These are phyloP conservation scores for Halictus rubicundus DNA, from an alignment of 1,140 invertebrate genomes.

Conservation along the genomic window DNA sequence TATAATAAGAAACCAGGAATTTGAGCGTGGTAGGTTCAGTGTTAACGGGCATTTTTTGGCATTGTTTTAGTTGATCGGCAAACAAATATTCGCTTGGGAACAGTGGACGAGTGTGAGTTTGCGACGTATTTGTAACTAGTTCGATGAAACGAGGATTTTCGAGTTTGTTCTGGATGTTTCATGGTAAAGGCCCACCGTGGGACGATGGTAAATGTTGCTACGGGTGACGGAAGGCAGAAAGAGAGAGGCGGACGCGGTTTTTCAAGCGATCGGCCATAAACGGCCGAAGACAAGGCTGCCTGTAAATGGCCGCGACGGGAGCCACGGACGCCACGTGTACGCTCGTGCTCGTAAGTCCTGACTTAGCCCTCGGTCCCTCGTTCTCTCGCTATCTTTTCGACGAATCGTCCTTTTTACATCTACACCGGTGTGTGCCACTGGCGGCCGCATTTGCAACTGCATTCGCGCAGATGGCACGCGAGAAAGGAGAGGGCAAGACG, in stretches of 20 bases:
- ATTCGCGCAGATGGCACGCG: slow-evolving; percentile 44
- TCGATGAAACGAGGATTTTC: too few species aligned
- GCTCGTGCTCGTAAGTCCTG: slow-evolving; percentile 63
- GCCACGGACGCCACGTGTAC: slow-evolving; percentile 58
- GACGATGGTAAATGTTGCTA: slow-evolving; percentile 31
- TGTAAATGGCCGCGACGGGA: slow-evolving; percentile 72
- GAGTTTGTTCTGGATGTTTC: too few species aligned
- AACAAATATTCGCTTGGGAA: too few species aligned
- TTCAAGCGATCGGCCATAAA: slow-evolving; percentile 76
- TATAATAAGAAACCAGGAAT: too few species aligned
- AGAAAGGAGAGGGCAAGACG: slow-evolving; percentile 46
- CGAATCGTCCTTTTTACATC: slow-evolving; percentile 63
- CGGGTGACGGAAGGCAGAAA: slow-evolving; percentile 14
- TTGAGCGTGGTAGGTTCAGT: too few species aligned
- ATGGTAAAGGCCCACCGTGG: slow-evolving; percentile 32
- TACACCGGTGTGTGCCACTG: slow-evolving; percentile 9
- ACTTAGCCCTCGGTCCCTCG: slow-evolving; percentile 43
- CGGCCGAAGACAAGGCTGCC: slow-evolving; percentile 74
- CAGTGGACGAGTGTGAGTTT: too few species aligned
- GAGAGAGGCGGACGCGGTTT: slow-evolving; percentile 67
- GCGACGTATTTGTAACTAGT: too few species aligned
- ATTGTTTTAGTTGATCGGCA: too few species aligned
- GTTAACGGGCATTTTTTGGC: too few species aligned
- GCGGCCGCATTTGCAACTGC: slow-evolving; percentile 31
- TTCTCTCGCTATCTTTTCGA: slow-evolving; percentile 62